These are phyloP conservation scores for Stomatorhinus ivindoensis DNA, from an alignment of 2,113 vertebrate species.

Conservation along the genomic window DNA sequence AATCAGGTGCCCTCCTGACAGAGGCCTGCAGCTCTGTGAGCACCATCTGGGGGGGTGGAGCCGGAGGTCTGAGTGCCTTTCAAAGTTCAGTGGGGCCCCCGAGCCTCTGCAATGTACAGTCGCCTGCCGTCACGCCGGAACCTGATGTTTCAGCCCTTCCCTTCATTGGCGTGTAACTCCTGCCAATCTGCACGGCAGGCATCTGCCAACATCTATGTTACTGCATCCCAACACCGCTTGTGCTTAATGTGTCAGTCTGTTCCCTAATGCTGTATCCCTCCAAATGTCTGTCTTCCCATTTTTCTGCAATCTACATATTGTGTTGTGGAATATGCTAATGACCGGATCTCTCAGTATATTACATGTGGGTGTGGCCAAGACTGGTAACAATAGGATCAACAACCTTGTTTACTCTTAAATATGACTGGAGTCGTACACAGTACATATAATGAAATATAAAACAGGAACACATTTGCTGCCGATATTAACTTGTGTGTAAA, in stretches of 20 bases:
- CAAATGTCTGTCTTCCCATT: not conserved
- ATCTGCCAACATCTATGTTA: not conserved
- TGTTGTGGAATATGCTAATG: conserved; percentile 5
- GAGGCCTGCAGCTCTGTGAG: not conserved
- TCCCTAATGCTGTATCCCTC: not conserved
- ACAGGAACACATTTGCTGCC: not conserved
- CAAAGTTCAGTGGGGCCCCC: not conserved
- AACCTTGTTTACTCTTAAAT: not conserved
- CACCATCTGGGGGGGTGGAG: not conserved
- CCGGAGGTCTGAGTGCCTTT: conserved; percentile 8
- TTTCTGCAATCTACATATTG: not conserved
- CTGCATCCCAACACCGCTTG: not conserved
- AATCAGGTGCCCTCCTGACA: not conserved
- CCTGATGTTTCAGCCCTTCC: not conserved
- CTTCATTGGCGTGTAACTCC: not conserved
- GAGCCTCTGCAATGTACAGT: not conserved
- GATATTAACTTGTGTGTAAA: not conserved
- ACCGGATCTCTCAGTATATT: not conserved
- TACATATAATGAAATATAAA: not conserved
- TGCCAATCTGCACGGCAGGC: not conserved
- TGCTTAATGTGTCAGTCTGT: not conserved
- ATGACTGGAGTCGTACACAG: conserved; percentile 8
- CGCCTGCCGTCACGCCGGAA: not conserved
- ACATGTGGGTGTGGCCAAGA: not conserved
- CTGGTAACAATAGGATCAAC: not conserved